Conservation (phyloP, 37 sponge, comb jelly and placozoan species). For the Diacarnus erythraeanus region DNA sequence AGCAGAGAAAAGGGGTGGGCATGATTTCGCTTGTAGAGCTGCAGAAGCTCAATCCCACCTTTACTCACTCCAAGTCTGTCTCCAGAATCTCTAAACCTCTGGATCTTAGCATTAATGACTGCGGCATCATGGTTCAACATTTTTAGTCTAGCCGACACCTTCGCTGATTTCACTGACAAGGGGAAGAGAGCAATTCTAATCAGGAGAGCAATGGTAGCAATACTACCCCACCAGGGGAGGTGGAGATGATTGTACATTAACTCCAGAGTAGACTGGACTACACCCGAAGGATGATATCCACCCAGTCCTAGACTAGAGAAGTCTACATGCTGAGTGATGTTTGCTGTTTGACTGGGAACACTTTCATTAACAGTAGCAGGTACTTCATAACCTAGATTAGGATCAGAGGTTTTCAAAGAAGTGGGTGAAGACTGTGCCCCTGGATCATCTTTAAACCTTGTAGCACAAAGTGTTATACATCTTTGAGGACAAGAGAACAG, state of each 20-base stretch:
- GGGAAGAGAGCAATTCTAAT: slow-evolving; percentile 63
- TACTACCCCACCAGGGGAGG: slow-evolving; percentile 92
- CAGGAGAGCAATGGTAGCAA: slow-evolving; percentile 45
- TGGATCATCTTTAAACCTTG: not conserved
- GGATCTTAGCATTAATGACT: slow-evolving; percentile 41
- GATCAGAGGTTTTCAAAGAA: not conserved
- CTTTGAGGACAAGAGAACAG: too few relatives aligned
- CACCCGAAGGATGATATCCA: slow-evolving; percentile 82
- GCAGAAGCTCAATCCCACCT: slow-evolving; percentile 21
- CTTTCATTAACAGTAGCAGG: not conserved
- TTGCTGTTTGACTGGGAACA: not conserved
- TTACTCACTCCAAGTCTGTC: slow-evolving; percentile 30
- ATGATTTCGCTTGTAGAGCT: slow-evolving; percentile 58
- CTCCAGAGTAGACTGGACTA: slow-evolving; percentile 71
- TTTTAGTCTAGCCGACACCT: slow-evolving; percentile 60
- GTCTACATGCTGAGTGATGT: not conserved
- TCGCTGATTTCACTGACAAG: slow-evolving; percentile 40
- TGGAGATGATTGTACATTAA: slow-evolving; percentile 50
- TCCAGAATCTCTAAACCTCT: slow-evolving; percentile 37
- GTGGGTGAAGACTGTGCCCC: too few relatives aligned
- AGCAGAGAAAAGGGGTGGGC: slow-evolving; percentile 70
- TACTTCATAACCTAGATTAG: not conserved
- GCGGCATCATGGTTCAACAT: slow-evolving; percentile 58
- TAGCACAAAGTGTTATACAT: not conserved
- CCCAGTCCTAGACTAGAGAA: slow-evolving; percentile 62